Conservation (phyloP, 2,888 invertebrate genomes). For the Penaeus monodon region DNA sequence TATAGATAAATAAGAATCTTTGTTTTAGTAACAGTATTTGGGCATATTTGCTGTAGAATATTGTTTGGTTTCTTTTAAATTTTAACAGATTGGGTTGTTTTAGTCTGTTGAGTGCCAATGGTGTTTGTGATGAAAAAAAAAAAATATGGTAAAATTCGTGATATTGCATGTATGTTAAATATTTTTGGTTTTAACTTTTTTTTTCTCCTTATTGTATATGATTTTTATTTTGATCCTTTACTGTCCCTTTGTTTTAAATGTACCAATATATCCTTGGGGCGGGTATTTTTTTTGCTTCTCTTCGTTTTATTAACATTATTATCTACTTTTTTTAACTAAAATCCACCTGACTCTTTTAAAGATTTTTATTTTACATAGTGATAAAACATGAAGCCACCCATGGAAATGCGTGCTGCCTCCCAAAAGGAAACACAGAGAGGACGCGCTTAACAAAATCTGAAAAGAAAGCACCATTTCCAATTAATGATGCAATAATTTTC, state of each 20-base stretch:
- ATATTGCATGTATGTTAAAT: not conserved
- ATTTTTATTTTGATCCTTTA: constrained; percentile 1
- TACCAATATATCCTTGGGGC: not conserved
- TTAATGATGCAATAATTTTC: too few species aligned
- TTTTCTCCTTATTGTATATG: constrained; percentile 16
- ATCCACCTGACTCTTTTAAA: too few species aligned
- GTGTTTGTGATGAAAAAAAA: constrained; percentile 16
- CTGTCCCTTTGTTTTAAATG: constrained; percentile 1
- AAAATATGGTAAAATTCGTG: too few species aligned
- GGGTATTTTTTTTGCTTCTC: not conserved
- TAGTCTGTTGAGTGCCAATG: constrained; percentile 21
- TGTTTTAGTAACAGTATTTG: too few species aligned
- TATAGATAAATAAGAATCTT: too few species aligned
- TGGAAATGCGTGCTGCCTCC: too few species aligned
- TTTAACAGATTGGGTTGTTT: not conserved
- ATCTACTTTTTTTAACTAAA: not conserved
- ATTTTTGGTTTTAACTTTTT: not conserved
- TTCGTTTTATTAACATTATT: not conserved
- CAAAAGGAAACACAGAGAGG: too few species aligned
- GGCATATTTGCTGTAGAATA: not conserved
- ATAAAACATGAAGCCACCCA: too few species aligned
- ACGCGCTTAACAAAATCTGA: too few species aligned
- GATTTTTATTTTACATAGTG: too few species aligned
- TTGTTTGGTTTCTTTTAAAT: not conserved
- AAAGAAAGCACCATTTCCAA: too few species aligned